Evolutionary conservation across 2,797 vertebrate species (phyloP).

Genomic region (Octomys mimax): DNA sequence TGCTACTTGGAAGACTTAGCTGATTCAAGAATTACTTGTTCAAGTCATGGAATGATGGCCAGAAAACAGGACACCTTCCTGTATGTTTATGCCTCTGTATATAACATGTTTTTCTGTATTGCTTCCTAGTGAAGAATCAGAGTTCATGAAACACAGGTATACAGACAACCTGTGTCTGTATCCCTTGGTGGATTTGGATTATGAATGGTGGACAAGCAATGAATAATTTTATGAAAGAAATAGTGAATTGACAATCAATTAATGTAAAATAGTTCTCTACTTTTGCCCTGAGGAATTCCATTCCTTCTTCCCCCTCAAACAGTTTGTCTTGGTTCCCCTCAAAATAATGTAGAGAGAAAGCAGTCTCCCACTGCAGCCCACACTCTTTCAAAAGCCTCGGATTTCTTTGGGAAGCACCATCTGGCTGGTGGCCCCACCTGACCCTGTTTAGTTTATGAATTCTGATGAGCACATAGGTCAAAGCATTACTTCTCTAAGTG

Average conservation of each 20-base stretch:
- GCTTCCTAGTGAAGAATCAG: background rate
- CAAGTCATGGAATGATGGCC: background rate
- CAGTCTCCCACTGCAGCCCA: background rate
- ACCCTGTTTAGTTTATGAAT: slow-evolving; percentile 62
- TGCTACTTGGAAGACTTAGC: background rate
- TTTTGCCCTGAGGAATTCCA: background rate
- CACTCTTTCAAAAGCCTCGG: background rate
- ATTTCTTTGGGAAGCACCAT: slow-evolving; percentile 27
- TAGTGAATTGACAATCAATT: background rate
- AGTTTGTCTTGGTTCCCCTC: background rate
- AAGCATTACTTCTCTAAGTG: slow-evolving; percentile 44
- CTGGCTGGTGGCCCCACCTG: background rate
- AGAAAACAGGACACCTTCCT: background rate
- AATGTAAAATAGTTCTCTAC: background rate
- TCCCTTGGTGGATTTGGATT: background rate
- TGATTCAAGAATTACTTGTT: slow-evolving; percentile 18
- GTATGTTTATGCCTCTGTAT: background rate
- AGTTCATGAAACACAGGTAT: background rate
- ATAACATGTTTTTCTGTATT: background rate
- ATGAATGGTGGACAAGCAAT: background rate
- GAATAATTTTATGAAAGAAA: background rate
- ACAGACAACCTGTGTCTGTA: background rate
- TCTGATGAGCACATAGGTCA: slow-evolving; percentile 64
- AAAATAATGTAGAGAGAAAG: background rate
- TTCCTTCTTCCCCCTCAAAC: background rate